A percentile compares a stretch with the other conserved stretches of the same genome.
Conservation (phyloP, 2,888 invertebrate species). For the Lasioglossum morio region DNA sequence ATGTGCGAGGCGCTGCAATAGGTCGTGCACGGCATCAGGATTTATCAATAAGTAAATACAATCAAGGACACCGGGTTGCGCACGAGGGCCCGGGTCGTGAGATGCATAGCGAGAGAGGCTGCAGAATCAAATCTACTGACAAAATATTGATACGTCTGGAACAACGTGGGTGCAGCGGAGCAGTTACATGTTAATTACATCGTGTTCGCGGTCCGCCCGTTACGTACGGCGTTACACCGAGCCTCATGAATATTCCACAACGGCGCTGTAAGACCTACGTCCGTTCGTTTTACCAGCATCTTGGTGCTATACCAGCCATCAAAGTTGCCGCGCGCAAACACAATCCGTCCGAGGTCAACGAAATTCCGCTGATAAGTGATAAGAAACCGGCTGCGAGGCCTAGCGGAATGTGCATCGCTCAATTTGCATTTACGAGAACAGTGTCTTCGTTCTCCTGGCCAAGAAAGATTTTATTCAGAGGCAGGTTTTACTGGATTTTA, state of each 20-base stretch:
- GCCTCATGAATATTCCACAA: constrained; percentile 48
- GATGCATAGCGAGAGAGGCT: neutral
- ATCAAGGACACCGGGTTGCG: neutral
- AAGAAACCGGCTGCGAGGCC: neutral
- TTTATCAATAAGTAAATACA: neutral
- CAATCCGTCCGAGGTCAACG: constrained; percentile 14
- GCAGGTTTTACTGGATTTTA: too few species aligned
- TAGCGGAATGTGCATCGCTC: neutral
- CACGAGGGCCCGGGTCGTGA: neutral
- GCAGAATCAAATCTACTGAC: neutral
- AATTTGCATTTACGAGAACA: neutral
- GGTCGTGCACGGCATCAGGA: neutral
- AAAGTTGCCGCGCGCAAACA: constrained; percentile 25
- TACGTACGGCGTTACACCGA: constrained; percentile 26
- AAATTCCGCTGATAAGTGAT: constrained; percentile 1
- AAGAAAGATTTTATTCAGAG: neutral
- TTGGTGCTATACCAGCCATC: constrained; percentile 24
- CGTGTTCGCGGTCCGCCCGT: constrained; percentile 27
- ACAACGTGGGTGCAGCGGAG: neutral
- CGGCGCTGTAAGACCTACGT: neutral
- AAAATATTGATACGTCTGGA: constrained; percentile 23
- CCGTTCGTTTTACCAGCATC: constrained; percentile 22
- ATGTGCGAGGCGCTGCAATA: neutral
- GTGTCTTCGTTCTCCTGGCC: neutral
- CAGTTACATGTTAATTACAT: constrained; percentile 36